Evolutionary conservation across 2,113 vertebrate genomes (phyloP).

Genomic region (Pseudopipra pipra): DNA sequence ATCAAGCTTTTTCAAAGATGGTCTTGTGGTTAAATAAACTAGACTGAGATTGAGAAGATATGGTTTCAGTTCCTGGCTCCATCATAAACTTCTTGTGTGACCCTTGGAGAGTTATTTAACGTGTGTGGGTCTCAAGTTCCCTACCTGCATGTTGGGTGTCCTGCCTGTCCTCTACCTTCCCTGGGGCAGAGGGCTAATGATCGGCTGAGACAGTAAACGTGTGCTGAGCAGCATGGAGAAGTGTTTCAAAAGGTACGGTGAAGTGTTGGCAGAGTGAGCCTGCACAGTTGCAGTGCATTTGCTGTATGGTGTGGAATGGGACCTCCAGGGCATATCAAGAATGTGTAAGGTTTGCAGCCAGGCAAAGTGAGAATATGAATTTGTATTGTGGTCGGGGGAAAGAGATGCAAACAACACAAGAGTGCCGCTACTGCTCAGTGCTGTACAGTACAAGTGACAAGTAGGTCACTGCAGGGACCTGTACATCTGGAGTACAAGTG

Average conservation of each 20-base stretch:
- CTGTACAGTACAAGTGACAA: background rate
- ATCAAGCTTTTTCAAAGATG: background rate
- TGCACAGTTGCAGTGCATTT: background rate
- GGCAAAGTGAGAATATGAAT: constrained; percentile 8
- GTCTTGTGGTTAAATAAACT: background rate
- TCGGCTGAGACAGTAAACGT: background rate
- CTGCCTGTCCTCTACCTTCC: background rate
- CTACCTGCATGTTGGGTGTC: background rate
- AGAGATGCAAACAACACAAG: background rate
- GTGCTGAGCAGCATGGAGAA: background rate
- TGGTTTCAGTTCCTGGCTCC: background rate
- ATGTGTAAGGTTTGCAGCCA: constrained; percentile 44
- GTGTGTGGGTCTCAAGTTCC: background rate
- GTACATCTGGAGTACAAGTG: constrained; percentile 29
- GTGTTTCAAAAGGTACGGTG: background rate
- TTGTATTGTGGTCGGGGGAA: background rate
- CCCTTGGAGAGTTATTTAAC: background rate
- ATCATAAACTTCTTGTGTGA: background rate
- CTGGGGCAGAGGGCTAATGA: background rate
- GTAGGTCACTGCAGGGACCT: constrained; percentile 28
- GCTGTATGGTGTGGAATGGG: constrained; percentile 1
- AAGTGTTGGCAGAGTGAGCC: background rate
- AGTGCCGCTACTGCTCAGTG: background rate
- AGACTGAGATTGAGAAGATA: background rate
- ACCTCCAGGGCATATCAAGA: background rate